Percentiles rank a stretch among this genome's conserved stretches.
phyloP scores from a whole-genome alignment of 2,797 vertebrate species.

The Rhadinocentrus ornatus region DNA sequence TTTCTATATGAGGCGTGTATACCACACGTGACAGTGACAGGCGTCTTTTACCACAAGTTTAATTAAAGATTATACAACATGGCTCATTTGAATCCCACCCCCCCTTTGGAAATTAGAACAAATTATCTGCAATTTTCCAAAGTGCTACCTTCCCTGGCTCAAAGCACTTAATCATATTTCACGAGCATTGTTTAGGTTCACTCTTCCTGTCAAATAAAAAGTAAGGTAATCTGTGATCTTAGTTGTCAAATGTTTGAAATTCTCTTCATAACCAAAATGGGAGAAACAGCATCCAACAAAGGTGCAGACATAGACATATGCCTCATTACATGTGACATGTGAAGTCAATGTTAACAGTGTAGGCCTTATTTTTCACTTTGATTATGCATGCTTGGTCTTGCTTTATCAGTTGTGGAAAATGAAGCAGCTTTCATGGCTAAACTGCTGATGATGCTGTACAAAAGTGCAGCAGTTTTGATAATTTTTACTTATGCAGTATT shows the following conservation, averaged over 20 bases:
- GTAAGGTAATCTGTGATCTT: constrained; percentile 57
- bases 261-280: constrained; percentile 11
- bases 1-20: constrained; percentile 53
- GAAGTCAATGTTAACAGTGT: constrained; percentile 7
- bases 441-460: constrained; percentile 21
- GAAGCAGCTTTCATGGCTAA: constrained; percentile 3
- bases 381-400: constrained; percentile 20
- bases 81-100: constrained; percentile 61
- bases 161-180: constrained; percentile 73
- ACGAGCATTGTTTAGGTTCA: constrained; percentile 74
- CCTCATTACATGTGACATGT: constrained; percentile 2
- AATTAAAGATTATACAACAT: constrained; percentile 79
- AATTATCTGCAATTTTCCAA: constrained; percentile 86
- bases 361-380: constrained; percentile 32
- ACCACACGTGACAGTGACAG: constrained; percentile 63
- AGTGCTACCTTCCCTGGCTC: constrained; percentile 73
- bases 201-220: constrained; percentile 63
- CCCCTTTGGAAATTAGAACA: constrained; percentile 72
- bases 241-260: constrained; percentile 56
- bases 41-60: constrained; percentile 67
- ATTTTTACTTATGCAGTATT: constrained; percentile 54
- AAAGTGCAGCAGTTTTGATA: constrained; percentile 45
- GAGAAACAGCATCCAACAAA: constrained; percentile 13
- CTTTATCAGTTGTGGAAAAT: constrained; percentile 37
- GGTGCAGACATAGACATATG: constrained; percentile 22